Conservation (phyloP, 2,797 vertebrate species). For the Balearica regulorum region DNA sequence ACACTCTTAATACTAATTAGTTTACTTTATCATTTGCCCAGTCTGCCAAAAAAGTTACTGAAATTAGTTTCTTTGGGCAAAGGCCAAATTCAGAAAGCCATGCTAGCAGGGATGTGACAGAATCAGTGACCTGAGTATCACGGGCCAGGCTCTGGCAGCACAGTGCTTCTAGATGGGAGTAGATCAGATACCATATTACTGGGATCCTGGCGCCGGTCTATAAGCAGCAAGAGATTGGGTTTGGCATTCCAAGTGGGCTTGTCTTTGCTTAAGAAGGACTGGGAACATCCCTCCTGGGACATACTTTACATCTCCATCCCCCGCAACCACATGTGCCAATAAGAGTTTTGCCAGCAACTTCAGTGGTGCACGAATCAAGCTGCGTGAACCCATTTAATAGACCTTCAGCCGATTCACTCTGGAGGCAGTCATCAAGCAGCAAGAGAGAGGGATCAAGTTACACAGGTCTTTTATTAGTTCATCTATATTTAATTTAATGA, state of each 20-base stretch:
- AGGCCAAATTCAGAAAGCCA: not conserved
- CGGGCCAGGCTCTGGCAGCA: not conserved
- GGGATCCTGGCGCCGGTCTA: not conserved
- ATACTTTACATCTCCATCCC: not conserved
- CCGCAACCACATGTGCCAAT: not conserved
- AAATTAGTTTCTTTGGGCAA: not conserved
- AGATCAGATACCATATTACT: not conserved
- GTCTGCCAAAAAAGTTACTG: not conserved
- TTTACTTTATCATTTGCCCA: not conserved
- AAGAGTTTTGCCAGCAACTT: not conserved
- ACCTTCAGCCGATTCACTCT: not conserved
- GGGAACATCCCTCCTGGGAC: not conserved
- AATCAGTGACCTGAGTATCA: not conserved
- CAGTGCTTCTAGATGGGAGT: not conserved
- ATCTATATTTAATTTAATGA: not conserved
- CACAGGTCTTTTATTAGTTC: not conserved
- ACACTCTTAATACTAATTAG: not conserved
- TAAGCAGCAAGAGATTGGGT: not conserved
- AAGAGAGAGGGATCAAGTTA: not conserved
- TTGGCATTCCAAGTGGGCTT: not conserved
- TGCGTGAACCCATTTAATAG: not conserved
- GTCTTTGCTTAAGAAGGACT: not conserved
- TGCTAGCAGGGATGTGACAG: not conserved
- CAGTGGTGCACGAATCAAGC: not conserved
- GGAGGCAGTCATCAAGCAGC: not conserved